These are phyloP conservation scores for Gymnosoma rotundatum DNA, from an alignment of 2,888 invertebrate genomes.

Conservation along the genomic window DNA sequence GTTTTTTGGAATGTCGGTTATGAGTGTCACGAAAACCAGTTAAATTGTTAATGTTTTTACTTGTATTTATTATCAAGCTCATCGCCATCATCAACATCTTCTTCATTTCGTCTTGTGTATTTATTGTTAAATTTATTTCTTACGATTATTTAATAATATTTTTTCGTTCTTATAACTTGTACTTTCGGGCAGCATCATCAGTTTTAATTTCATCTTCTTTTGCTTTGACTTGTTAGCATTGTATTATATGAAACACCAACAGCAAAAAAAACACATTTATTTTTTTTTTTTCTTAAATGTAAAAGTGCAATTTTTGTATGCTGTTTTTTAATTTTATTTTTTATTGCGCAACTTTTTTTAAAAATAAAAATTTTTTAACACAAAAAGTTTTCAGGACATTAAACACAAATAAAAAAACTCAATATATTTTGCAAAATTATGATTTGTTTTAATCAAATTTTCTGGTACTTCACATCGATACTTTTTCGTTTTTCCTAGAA, in stretches of 20 bases:
- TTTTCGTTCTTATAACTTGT: conserved; percentile 31
- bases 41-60: conserved; percentile 62
- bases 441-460: no score
- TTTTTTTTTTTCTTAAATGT: conserved; percentile 54
- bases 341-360: neutral
- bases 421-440: no score
- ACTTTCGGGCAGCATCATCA: conserved; percentile 37
- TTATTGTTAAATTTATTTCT: conserved; percentile 30
- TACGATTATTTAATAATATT: conserved; percentile 24
- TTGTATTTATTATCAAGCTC: conserved; percentile 66
- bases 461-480: no score
- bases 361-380: conserved; percentile 18
- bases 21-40: conserved; percentile 71
- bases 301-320: conserved; percentile 58
- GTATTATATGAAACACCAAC: neutral
- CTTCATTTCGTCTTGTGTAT: conserved; percentile 22
- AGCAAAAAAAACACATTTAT: conserved; percentile 13
- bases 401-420: no score
- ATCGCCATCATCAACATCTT: conserved; percentile 46
- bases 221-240: conserved; percentile 20
- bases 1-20: conserved; percentile 68
- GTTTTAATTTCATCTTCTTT: conserved; percentile 22
- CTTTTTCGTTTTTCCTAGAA: no score
- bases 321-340: conserved; percentile 11
- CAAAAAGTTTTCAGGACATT: no score